Percentiles rank a stretch among this genome's conserved stretches.
phyloP scores from a whole-genome alignment of 1,140 invertebrate genomes.

The Trachymyrmex cornetzi region DNA sequence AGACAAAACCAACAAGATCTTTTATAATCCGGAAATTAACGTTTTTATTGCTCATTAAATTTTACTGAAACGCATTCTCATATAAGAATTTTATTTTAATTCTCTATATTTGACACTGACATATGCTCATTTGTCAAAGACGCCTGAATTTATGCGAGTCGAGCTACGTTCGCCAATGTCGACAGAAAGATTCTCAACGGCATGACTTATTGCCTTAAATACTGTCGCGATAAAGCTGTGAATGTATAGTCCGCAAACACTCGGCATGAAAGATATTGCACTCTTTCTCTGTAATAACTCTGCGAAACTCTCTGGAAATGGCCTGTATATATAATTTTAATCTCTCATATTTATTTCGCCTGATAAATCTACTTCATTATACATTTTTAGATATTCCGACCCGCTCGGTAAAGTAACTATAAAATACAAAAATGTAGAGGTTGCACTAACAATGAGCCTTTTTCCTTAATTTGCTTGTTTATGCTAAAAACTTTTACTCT shows the following conservation, averaged over 20 bases:
- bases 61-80: neutral
- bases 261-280: conserved; percentile 11
- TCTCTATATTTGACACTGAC: neutral
- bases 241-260: neutral
- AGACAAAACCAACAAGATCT: neutral
- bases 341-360: conserved; percentile 35
- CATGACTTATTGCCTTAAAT: conserved; percentile 39
- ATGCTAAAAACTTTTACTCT: conserved; percentile 6
- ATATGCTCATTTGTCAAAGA: neutral
- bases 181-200: neutral
- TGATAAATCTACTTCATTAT: conserved; percentile 23
- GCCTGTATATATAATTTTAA: conserved; percentile 48
- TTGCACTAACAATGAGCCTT: neutral
- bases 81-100: conserved; percentile 18
- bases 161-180: neutral
- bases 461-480: conserved; percentile 7
- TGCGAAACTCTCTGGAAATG: conserved; percentile 27
- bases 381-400: conserved; percentile 28
- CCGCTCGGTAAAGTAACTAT: neutral
- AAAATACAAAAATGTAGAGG: neutral
- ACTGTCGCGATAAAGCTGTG: conserved; percentile 31
- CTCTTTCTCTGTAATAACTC: conserved; percentile 11
- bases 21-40: conserved; percentile 10
- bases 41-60: neutral
- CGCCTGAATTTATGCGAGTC: conserved; percentile 1